Evolutionary conservation across 2,113 vertebrate genomes (phyloP).

Genomic region (Spea multiplicata): DNA sequence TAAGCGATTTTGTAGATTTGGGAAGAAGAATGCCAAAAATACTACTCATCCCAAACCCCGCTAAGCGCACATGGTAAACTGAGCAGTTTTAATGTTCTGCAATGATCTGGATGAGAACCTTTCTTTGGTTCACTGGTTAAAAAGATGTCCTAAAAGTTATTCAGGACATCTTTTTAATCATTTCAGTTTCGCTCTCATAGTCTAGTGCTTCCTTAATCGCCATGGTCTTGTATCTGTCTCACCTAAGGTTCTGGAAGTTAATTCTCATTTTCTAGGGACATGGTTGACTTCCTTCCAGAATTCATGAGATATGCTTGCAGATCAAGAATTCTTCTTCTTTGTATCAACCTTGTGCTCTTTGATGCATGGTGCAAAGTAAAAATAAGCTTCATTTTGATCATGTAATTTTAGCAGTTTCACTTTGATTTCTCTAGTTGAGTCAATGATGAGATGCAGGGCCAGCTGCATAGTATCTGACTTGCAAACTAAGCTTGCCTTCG

Average conservation of each 20-base stretch:
- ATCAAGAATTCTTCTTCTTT: neutral
- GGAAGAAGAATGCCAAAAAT: too few species aligned
- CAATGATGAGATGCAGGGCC: too few species aligned
- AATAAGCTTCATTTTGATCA: neutral
- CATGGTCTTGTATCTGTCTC: slow-evolving; percentile 40
- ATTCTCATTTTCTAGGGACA: slow-evolving; percentile 25
- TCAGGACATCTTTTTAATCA: slow-evolving; percentile 5
- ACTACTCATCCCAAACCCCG: too few species aligned
- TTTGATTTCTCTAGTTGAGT: too few species aligned
- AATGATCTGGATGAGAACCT: neutral
- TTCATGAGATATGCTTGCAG: neutral
- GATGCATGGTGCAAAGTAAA: neutral
- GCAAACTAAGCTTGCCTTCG: too few species aligned
- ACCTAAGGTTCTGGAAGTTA: slow-evolving; percentile 2
- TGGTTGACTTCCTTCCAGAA: slow-evolving; percentile 5
- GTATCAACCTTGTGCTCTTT: neutral
- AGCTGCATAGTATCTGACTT: too few species aligned
- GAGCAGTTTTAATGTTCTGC: too few species aligned
- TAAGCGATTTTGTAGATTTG: too few species aligned
- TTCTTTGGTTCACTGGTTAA: slow-evolving; percentile 26
- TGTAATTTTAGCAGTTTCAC: too few species aligned
- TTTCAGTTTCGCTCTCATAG: slow-evolving; percentile 23
- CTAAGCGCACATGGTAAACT: too few species aligned
- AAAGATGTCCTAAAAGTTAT: slow-evolving; percentile 21
- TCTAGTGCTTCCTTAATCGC: slow-evolving; percentile 30